Base-by-base conservation (phyloP, 2,888 invertebrate species). In the Ichneumon xanthorius region DNA sequence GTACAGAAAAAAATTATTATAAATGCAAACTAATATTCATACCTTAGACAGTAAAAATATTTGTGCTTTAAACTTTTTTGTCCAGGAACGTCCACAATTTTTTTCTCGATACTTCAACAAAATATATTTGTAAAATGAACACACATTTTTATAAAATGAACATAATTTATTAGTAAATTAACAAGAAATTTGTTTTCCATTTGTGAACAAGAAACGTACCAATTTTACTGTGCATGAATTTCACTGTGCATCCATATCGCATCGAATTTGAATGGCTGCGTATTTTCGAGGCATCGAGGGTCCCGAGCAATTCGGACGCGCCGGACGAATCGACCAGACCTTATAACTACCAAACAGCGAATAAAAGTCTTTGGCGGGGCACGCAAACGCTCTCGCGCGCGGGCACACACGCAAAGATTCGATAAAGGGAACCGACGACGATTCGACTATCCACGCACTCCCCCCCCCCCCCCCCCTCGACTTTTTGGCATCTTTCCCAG, bases 401-500 rank as follows among this genome's bases (percentile, higher is more conserved):
- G 33, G 14, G 30, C 75, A 45, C 76, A 50, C 65, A 26, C 19
- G 58, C 33, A 71, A 40, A 67, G 16, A 73, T 73, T 80, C 67
- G 80, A 80, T 61, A 77, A 55, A 76, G 65, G 71, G 71, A 77
- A 48, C 45, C 45, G 45, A 16, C 70, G 63, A 63, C 70, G 68
- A 72, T 82, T 82, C 82, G 40, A 77, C 76, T 77, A 72, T 82
- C 72, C 30, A 72, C 67, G 71, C 77, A 33, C 67, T 80, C 33
- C 33, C 45, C 55, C 9, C n/a, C n/a, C 77, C 22, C 67, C 75
- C 33, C 33, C 45, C 58, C 26, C 40, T 45, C 14, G 50, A n/a
- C 53, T 77, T 82, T 82, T 82, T 80, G 82, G 82, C 82, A 77
- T 50, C 53, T 65, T 82, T 82, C 82, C 82, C 82, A 40, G 63